phyloP scores from a whole-genome alignment of 1,140 invertebrate genomes.

The Drosophila eugracilis region DNA sequence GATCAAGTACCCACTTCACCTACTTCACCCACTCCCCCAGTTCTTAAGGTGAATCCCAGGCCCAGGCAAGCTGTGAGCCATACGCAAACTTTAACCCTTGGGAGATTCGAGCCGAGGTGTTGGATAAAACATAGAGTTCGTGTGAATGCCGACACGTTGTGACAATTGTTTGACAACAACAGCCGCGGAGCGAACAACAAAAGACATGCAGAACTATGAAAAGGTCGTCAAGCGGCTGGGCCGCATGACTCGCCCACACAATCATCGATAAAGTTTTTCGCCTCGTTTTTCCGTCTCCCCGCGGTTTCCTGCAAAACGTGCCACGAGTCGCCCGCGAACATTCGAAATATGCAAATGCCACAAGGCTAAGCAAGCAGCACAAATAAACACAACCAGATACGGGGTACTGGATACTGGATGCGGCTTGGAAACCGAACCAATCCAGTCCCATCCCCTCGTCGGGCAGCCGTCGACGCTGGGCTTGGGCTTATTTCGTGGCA shows the following conservation, averaged over 20 bases:
- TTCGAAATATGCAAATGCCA: slow-evolving; percentile 79
- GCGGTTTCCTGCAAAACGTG: slow-evolving; percentile 61
- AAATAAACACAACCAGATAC: slow-evolving; percentile 15
- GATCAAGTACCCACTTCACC: not conserved
- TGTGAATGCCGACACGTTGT: slow-evolving; percentile 84
- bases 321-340: slow-evolving; percentile 71
- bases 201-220: slow-evolving; percentile 52
- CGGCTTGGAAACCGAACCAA: slow-evolving; percentile 6
- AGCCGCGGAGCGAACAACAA: slow-evolving; percentile 29
- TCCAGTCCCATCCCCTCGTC: slow-evolving; percentile 40
- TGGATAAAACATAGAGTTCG: slow-evolving; percentile 82
- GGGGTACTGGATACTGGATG: slow-evolving; percentile 12
- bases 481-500: slow-evolving; percentile 8
- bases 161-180: slow-evolving; percentile 80
- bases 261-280: slow-evolving; percentile 72
- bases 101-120: slow-evolving; percentile 61
- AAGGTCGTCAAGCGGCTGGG: slow-evolving; percentile 59
- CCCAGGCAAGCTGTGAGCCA: not conserved
- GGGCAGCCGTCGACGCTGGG: slow-evolving; percentile 5
- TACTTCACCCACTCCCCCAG: not conserved
- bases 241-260: slow-evolving; percentile 56
- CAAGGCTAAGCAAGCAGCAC: slow-evolving; percentile 37
- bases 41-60: not conserved
- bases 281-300: slow-evolving; percentile 21
- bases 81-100: slow-evolving; percentile 56